A percentile compares a stretch with the other conserved stretches of the same genome.
Evolutionary conservation across 2,888 invertebrate species (phyloP).

Genomic region (Laothoe populi): DNA sequence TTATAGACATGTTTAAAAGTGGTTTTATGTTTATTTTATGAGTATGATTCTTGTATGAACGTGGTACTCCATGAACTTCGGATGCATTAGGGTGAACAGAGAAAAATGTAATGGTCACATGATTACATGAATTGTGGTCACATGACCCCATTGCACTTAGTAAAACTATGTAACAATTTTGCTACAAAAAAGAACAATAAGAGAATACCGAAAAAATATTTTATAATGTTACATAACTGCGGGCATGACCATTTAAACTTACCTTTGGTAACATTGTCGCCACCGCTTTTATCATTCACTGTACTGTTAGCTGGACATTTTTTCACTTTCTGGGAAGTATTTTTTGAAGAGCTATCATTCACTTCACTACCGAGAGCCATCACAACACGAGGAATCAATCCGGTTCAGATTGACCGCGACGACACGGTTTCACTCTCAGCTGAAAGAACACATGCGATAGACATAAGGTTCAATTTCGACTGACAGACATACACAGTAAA

Average conservation of each 20-base stretch:
- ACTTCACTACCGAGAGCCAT: conserved; percentile 85
- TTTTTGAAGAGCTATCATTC: conserved; percentile 81
- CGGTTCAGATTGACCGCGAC: conserved; percentile 79
- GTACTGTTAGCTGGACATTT: conserved; percentile 73
- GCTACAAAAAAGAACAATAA: conserved; percentile 12
- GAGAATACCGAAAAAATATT: conserved; percentile 47
- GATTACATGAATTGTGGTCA: conserved; percentile 61
- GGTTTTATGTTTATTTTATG: conserved; percentile 8
- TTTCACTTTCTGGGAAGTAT: conserved; percentile 80
- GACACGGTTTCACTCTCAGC: conserved; percentile 80
- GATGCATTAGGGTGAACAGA: conserved; percentile 28
- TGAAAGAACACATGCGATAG: conserved; percentile 83
- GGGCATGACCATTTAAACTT: conserved; percentile 74
- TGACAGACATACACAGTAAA: conserved; percentile 50
- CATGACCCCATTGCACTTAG: conserved; percentile 64
- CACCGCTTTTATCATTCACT: conserved; percentile 72
- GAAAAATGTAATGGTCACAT: conserved; percentile 60
- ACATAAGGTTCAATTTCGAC: conserved; percentile 79
- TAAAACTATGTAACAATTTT: conserved; percentile 46
- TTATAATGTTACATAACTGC: conserved; percentile 79
- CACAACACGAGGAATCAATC: conserved; percentile 84
- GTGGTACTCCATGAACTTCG: background rate
- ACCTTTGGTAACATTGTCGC: conserved; percentile 78
- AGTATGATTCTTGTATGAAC: background rate
- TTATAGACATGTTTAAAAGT: too few species aligned